Evolutionary conservation across 2,888 invertebrate species (phyloP).

Genomic region (Sphaerophoria rueppellii): DNA sequence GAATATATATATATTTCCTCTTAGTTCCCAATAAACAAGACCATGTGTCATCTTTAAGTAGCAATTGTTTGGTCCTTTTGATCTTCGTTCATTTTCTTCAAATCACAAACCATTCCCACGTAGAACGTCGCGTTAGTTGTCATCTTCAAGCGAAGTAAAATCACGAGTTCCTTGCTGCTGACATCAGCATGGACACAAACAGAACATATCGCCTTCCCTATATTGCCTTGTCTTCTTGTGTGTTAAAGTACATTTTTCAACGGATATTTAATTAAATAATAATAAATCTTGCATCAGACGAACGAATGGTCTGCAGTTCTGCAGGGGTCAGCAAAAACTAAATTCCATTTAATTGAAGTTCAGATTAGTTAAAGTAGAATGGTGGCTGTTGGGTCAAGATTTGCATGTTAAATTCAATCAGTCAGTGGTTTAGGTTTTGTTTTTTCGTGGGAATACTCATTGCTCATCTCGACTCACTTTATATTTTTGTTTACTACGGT

Average conservation of each 20-base stretch:
- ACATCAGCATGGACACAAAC: neutral
- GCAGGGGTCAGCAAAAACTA: constrained; percentile 12
- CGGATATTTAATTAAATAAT: constrained; percentile 29
- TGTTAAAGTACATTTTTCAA: neutral
- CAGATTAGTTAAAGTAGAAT: constrained; percentile 57
- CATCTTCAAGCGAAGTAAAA: constrained; percentile 10
- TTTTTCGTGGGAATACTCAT: constrained; percentile 39
- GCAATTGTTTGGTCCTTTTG: neutral
- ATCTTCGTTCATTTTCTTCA: constrained; percentile 6
- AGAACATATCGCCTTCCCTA: too few species aligned
- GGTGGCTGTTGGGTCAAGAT: constrained; percentile 64
- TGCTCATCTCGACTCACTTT: neutral
- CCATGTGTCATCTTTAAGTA: neutral
- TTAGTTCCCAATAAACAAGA: too few species aligned
- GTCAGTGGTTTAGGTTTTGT: constrained; percentile 17
- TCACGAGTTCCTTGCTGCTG: neutral
- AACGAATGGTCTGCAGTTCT: neutral
- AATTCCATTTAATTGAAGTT: constrained; percentile 60
- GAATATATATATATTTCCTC: too few species aligned
- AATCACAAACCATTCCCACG: constrained; percentile 8
- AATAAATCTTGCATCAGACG: constrained; percentile 40
- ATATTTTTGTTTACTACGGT: too few species aligned
- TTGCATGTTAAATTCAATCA: constrained; percentile 65
- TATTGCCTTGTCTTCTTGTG: neutral
- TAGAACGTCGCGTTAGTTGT: neutral